Conservation (phyloP, 2,888 invertebrate genomes). For the Oscheius onirici region DNA sequence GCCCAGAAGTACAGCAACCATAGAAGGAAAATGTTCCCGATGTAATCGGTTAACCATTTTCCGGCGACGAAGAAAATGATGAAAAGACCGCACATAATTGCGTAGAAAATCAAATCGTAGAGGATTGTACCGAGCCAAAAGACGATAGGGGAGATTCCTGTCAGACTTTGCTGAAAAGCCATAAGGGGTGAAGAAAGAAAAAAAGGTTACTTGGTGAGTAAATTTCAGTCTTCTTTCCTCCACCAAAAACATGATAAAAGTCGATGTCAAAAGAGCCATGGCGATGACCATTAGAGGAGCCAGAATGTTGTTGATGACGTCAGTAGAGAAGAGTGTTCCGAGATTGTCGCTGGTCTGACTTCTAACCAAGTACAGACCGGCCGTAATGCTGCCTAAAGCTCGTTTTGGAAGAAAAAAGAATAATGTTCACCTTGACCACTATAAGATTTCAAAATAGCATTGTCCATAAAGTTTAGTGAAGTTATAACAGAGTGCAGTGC, state of each 20-base stretch:
- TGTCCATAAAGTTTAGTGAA: too few relatives aligned
- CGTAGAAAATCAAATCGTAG: slow-evolving; percentile 17
- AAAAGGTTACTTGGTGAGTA: slow-evolving; percentile 57
- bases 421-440: too few relatives aligned
- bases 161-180: slow-evolving; percentile 54
- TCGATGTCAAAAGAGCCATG: slow-evolving; percentile 47
- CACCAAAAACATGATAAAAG: slow-evolving; percentile 50
- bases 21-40: background rate
- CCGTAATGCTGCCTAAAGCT: too few relatives aligned
- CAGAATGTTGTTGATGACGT: background rate
- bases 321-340: too few relatives aligned
- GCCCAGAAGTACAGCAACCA: slow-evolving; percentile 7
- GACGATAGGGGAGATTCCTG: slow-evolving; percentile 51
- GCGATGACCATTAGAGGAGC: slow-evolving; percentile 1
- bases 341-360: too few relatives aligned
- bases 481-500: too few relatives aligned
- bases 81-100: slow-evolving; percentile 19
- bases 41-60: background rate
- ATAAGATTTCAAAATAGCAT: too few relatives aligned
- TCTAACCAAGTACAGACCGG: too few relatives aligned
- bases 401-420: too few relatives aligned
- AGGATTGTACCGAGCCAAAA: slow-evolving; percentile 48
- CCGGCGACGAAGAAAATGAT: background rate
- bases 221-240: slow-evolving; percentile 54
- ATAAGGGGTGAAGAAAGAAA: too few relatives aligned